These are phyloP conservation scores for Napeogenes inachia DNA, from an alignment of 2,888 invertebrate species.

Conservation along the genomic window DNA sequence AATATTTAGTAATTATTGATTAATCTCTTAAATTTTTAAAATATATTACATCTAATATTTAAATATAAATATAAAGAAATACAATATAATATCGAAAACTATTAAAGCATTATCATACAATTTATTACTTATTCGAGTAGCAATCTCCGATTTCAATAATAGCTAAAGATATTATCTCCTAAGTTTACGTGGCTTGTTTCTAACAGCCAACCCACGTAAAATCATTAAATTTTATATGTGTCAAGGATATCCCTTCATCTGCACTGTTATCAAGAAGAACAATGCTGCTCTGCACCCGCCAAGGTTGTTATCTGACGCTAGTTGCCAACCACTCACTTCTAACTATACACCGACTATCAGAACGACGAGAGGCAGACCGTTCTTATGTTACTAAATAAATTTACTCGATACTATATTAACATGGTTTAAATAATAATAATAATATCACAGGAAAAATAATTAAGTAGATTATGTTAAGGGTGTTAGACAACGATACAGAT, in stretches of 20 bases:
- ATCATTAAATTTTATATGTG: slow-evolving; percentile 15
- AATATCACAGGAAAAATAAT: too few relatives aligned
- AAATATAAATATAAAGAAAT: too few relatives aligned
- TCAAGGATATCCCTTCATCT: slow-evolving; percentile 25
- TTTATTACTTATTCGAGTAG: too few relatives aligned
- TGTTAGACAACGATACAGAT: too few relatives aligned
- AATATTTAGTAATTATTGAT: neutral
- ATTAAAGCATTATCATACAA: too few relatives aligned
- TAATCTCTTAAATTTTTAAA: too few relatives aligned
- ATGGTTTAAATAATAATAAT: too few relatives aligned
- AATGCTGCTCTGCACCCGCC: slow-evolving; percentile 29
- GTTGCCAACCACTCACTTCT: neutral
- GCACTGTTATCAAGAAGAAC: slow-evolving; percentile 25
- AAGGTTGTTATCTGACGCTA: slow-evolving; percentile 17
- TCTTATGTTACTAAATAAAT: neutral
- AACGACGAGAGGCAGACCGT: neutral
- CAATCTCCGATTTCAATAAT: too few relatives aligned
- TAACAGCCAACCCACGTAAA: neutral
- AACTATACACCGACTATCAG: neutral
- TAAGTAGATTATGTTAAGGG: too few relatives aligned
- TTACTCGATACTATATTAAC: too few relatives aligned
- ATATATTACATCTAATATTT: too few relatives aligned
- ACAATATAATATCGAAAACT: too few relatives aligned
- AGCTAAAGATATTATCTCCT: neutral
- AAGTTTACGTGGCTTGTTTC: neutral